Evolutionary conservation across 2,797 vertebrate species (phyloP), one percentile per base, ranked within the genome.

Genomic region (Micropoecilia bifurca): DNA sequence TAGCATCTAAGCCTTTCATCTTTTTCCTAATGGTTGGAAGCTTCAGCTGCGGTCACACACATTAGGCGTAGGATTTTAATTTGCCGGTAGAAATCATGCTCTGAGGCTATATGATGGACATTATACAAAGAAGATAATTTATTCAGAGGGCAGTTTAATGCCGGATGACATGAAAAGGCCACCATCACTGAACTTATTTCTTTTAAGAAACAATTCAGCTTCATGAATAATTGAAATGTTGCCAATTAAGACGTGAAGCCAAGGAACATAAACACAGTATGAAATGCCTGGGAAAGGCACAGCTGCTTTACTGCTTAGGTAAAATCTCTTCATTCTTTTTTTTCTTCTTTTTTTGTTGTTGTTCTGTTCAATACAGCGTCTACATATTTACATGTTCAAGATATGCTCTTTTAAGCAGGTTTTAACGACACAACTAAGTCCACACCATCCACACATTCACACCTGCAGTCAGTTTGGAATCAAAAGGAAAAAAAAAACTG

Each of bases 171-270:
- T 72, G 72, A 45, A 82, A 83, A 88, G 82, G 83, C 69, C 87
- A 86, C 72, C n/a, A n/a, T 76, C 76, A 75, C 66, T 80, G 78
- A 84, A 83, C 55, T 77, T 82, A 86, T 78, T 75, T 71, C 22
- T 61, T 12, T 47, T 61, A 75, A 84, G 43, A 85, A 87, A 81
- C 81, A 77, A 81, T 88, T 89, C 88, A 88, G 83, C 81, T 85
- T 89, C 69, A 85, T 89, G 80, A 86, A 92, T 93, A 83, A 91
- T 89, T 93, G 71, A 89, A 88, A 85, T 83, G 55, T 76, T 71
- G 47, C 61, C 84, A 87, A 87, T 91, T 89, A 87, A 89, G 92
- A 86, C 83, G 75, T 41, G 61, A 75, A 0, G 43, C 79, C 57
- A 48, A 68, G 48, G 61, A 39, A 47, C 4, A 78, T 83, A 80